Base-by-base conservation (phyloP, 2,797 vertebrate species). In the Sus cebifrons region DNA sequence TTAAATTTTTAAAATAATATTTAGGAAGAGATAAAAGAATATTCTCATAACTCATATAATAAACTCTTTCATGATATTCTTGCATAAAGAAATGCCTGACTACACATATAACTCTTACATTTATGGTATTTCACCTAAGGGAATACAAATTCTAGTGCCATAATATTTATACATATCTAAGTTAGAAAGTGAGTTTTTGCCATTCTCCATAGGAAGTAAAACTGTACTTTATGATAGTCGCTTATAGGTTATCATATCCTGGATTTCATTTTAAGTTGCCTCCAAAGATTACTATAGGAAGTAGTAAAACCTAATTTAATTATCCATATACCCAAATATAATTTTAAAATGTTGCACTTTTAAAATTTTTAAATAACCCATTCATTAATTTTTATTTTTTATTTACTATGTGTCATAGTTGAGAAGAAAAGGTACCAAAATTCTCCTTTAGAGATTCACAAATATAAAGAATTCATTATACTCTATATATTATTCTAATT, bases 231-330 rank as follows among this genome's bases (percentile, higher is more conserved):
- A 60, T 83, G 75, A 32, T 29, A 65, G 9, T 77, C 25, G 67
- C 3, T 60, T 79, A n/a, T 3, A 73, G 10, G 54, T 73, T 87
- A 78, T 67, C 25, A 23, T 36, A 78, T 68, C 15, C 27, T 74
- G 29, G 10, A 79, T 84, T 90, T 56, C 10, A 79, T 90, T 84
- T 94, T 95, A 17, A 95, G 13, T n/a, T 85, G 25, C 15, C 18
- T 79, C 16, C 73, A 91, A 74, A 79, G 27, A 56, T 75, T 62
- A 15, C 44, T 16, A 65, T 5, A 64, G 58, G 49, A 62, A 44
- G 18, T 90, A 18, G 44, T 74, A 77, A 77, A 29, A 62, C 25
- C 89, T 65, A 44, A 73, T 58, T 54, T 29, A 18, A 71, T 90
- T 86, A 83, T 14, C 25, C n/a, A 60, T 29, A 11, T 75, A 68